Evolutionary conservation across 2,797 vertebrate genomes (phyloP).

Genomic region (Macrochelys suwanniensis): DNA sequence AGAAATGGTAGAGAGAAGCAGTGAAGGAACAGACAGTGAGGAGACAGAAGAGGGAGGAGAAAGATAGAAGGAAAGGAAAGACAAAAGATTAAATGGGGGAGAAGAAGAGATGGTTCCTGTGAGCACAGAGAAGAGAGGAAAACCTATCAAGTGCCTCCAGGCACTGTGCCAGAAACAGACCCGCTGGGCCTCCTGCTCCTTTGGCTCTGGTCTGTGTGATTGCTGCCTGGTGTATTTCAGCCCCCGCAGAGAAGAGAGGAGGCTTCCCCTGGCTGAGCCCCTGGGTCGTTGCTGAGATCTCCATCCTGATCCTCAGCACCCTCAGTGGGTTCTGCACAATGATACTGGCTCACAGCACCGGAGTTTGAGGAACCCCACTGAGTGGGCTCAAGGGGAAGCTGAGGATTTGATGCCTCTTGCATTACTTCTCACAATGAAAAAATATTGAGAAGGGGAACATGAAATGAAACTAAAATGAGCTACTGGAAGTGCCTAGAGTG

Average conservation of each 20-base stretch:
- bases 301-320: conserved; percentile 43
- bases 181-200: neutral
- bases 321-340: too few relatives aligned
- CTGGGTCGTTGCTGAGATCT: neutral
- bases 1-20: neutral
- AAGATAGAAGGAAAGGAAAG: neutral
- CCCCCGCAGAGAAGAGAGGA: neutral
- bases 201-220: neutral
- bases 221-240: neutral
- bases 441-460: too few relatives aligned
- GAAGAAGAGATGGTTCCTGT: too few relatives aligned
- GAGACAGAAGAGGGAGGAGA: neutral
- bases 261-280: neutral
- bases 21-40: neutral
- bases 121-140: neutral
- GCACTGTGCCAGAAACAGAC: neutral
- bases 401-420: too few relatives aligned
- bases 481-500: too few relatives aligned
- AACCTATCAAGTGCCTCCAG: neutral
- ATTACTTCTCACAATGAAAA: too few relatives aligned
- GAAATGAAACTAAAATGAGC: too few relatives aligned
- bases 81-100: neutral
- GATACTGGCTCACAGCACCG: too few relatives aligned
- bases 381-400: too few relatives aligned
- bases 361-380: too few relatives aligned